Conservation (phyloP, 2,888 invertebrate genomes). For the Hedychridium roseum region DNA sequence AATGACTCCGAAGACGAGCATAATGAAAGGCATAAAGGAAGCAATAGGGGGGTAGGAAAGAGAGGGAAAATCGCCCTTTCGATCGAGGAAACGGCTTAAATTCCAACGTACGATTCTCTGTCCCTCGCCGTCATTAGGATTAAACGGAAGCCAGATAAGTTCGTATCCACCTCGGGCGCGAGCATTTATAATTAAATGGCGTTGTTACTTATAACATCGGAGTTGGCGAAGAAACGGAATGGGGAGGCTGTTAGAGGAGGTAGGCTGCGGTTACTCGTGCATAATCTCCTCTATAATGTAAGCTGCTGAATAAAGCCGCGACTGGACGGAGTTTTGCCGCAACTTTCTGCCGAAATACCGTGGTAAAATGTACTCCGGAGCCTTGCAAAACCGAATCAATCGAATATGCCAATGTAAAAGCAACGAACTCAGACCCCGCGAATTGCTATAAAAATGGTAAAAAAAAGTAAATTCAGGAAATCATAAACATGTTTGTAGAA, state of each 20-base stretch:
- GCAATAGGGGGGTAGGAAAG: no score
- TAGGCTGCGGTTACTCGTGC: slow-evolving; percentile 49
- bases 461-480: no score
- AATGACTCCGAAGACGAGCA: slow-evolving; percentile 3
- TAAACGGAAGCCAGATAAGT: slow-evolving; percentile 41
- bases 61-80: slow-evolving; percentile 10
- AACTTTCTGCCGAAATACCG: no score
- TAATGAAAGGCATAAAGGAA: slow-evolving; percentile 17
- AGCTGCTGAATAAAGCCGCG: slow-evolving; percentile 36
- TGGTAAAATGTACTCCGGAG: no score
- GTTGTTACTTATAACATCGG: slow-evolving; percentile 55
- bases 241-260: slow-evolving; percentile 41
- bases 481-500: no score
- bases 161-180: slow-evolving; percentile 39
- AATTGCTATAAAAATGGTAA: no score
- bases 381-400: no score
- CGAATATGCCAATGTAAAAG: no score
- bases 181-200: slow-evolving; percentile 59
- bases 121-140: slow-evolving; percentile 25
- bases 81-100: slow-evolving; percentile 17
- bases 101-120: slow-evolving; percentile 30
- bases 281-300: slow-evolving; percentile 53
- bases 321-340: slow-evolving; percentile 15
- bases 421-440: background rate
- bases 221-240: slow-evolving; percentile 51